A percentile compares a stretch with the other conserved stretches of the same genome.
Evolutionary conservation across 2,113 vertebrate genomes (phyloP).

Genomic region (Heterotilapia buettikoferi): DNA sequence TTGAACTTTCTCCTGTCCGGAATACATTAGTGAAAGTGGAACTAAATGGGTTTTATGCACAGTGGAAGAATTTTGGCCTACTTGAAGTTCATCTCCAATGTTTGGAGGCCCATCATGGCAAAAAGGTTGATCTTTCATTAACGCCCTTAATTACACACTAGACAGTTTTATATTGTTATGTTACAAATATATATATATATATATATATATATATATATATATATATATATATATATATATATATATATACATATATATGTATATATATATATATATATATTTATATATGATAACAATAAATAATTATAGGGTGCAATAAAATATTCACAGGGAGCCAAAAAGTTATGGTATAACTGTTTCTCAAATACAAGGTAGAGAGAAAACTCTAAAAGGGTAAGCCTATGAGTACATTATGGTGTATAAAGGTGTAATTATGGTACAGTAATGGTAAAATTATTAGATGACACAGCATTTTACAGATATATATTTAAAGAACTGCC

Average conservation of each 20-base stretch:
- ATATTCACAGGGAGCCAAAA: background rate
- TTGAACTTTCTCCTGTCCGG: background rate
- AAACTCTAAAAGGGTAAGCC: background rate
- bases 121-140: background rate
- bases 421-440: background rate
- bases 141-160: background rate
- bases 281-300: background rate
- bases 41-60: background rate
- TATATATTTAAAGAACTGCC: background rate
- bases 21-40: conserved; percentile 9
- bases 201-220: accelerated
- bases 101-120: background rate
- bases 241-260: too few relatives aligned
- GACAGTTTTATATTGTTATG: background rate
- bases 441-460: background rate
- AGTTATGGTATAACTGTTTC: background rate
- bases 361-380: background rate
- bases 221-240: too few relatives aligned
- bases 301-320: background rate
- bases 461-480: background rate
- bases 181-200: background rate
- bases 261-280: too few relatives aligned
- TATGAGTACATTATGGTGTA: background rate
- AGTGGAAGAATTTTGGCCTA: background rate
- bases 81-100: background rate